Conservation (phyloP, 1,140 invertebrate genomes). For the Centruroides sculpturatus region DNA sequence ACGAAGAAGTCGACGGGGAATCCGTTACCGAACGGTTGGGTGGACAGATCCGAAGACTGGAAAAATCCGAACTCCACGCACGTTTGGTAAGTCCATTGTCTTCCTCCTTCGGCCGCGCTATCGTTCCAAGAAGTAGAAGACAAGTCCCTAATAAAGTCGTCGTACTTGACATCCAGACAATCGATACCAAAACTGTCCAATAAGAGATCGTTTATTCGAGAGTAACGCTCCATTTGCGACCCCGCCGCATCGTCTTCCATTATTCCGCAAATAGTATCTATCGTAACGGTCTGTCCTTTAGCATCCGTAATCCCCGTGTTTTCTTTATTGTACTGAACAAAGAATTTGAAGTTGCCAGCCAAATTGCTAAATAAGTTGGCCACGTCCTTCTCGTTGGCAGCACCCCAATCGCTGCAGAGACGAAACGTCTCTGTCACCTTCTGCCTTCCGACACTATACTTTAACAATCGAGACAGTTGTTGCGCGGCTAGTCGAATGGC, state of each 20-base stretch:
- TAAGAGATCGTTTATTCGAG: no score
- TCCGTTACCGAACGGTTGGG: conserved; percentile 56
- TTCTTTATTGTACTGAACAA: no score
- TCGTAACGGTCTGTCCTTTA: no score
- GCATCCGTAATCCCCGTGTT: no score
- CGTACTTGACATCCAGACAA: no score
- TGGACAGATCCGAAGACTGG: conserved; percentile 60
- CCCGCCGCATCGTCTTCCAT: conserved; percentile 38
- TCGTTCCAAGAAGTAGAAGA: no score
- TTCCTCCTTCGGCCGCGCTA: conserved; percentile 14
- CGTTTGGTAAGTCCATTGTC: conserved; percentile 88
- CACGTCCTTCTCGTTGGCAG: conserved; percentile 49
- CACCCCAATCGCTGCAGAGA: conserved; percentile 61
- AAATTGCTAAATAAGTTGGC: conserved; percentile 62
- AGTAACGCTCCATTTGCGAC: no score
- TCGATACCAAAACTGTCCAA: no score
- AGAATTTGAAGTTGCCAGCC: conserved; percentile 60
- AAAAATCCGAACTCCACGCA: conserved; percentile 94
- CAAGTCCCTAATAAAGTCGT: no score
- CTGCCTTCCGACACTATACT: no score
- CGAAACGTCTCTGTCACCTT: conserved; percentile 40
- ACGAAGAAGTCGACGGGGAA: conserved; percentile 62
- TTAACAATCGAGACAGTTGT: no score
- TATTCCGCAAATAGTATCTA: conserved; percentile 56
- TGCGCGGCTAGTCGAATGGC: not conserved